phyloP scores from a whole-genome alignment of 2,113 vertebrate genomes.

The Ciconia boyciana region DNA sequence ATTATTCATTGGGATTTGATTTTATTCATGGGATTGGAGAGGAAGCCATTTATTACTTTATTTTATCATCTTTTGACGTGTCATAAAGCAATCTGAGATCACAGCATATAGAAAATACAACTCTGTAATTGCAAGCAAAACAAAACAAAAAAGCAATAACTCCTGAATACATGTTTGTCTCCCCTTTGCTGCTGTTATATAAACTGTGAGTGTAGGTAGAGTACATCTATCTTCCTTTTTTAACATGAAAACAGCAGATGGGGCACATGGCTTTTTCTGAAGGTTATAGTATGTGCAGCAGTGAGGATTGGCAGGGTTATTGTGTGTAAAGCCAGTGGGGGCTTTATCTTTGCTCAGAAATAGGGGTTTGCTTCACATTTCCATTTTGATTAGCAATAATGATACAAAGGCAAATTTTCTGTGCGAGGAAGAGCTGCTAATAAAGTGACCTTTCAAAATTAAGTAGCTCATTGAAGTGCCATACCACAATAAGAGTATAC shows the following conservation, averaged over 20 bases:
- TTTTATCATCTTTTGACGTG: not conserved
- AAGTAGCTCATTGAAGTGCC: slow-evolving; percentile 48
- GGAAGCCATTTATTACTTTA: slow-evolving; percentile 24
- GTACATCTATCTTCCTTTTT: slow-evolving; percentile 38
- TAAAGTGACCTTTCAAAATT: slow-evolving; percentile 66
- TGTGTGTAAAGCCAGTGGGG: slow-evolving; percentile 50
- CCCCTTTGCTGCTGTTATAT: not conserved
- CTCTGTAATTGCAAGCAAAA: not conserved
- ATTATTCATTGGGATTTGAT: slow-evolving; percentile 55
- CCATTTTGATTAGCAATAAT: slow-evolving; percentile 65
- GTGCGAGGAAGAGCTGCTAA: slow-evolving; percentile 44
- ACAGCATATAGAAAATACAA: not conserved
- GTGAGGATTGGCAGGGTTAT: slow-evolving; percentile 51
- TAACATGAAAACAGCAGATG: slow-evolving; percentile 50
- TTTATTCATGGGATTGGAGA: slow-evolving; percentile 26
- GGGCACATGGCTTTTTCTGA: slow-evolving; percentile 45
- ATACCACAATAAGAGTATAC: not conserved
- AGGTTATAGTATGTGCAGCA: slow-evolving; percentile 25
- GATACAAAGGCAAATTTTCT: slow-evolving; percentile 58
- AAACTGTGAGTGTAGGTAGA: slow-evolving; percentile 11
- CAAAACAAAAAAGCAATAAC: not conserved
- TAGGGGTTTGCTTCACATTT: slow-evolving; percentile 47
- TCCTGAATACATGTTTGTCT: not conserved
- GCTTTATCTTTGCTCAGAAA: slow-evolving; percentile 49
- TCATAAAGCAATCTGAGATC: not conserved